Conservation (phyloP, 2,888 invertebrate genomes). For the Boloria selene region DNA sequence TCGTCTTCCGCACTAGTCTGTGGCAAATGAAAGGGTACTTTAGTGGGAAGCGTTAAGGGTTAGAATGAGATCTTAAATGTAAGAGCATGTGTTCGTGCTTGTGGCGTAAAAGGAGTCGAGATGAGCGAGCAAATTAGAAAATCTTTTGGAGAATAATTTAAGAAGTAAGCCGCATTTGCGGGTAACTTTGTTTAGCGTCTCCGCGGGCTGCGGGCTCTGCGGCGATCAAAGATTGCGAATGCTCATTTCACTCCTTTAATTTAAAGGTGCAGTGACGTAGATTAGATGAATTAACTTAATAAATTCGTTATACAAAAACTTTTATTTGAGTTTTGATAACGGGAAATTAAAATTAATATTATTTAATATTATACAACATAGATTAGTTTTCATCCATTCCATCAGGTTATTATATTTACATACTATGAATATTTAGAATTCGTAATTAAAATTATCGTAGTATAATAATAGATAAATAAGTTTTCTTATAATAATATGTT, state of each 20-base stretch:
- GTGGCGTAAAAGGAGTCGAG: constrained; percentile 62
- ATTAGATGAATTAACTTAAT: constrained; percentile 24
- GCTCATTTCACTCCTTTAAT: constrained; percentile 58
- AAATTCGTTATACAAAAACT: neutral
- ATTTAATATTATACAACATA: too few relatives aligned
- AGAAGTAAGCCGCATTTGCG: constrained; percentile 61
- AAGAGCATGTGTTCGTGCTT: constrained; percentile 60
- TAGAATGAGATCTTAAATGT: constrained; percentile 61
- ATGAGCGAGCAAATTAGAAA: constrained; percentile 78
- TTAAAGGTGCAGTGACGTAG: constrained; percentile 55
- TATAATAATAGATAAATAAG: neutral
- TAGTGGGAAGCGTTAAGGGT: constrained; percentile 61
- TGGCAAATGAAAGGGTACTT: constrained; percentile 46
- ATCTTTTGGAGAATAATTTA: constrained; percentile 81
- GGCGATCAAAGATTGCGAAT: constrained; percentile 52
- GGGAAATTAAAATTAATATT: neutral
- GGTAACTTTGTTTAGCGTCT: constrained; percentile 64
- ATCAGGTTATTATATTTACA: too few relatives aligned
- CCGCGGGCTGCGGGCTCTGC: constrained; percentile 43
- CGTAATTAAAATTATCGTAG: too few relatives aligned
- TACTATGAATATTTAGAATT: too few relatives aligned
- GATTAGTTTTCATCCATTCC: too few relatives aligned
- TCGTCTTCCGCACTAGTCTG: constrained; percentile 1
- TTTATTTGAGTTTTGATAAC: neutral
- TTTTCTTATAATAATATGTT: neutral